These are phyloP conservation scores for Alces alces DNA, from an alignment of 2,113 vertebrate genomes.

Conservation along the genomic window DNA sequence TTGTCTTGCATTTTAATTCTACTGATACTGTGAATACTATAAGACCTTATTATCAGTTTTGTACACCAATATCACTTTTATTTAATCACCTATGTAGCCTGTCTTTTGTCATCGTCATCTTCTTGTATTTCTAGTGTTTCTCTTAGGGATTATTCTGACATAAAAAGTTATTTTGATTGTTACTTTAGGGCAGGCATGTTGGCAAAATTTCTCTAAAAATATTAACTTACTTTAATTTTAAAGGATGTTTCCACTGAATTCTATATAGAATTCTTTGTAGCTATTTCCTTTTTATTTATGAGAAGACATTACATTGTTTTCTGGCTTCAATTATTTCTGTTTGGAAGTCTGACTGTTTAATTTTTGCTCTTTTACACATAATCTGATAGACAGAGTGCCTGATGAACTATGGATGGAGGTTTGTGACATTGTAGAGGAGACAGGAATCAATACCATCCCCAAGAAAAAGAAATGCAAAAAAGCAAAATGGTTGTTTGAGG, in stretches of 20 bases:
- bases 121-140: neutral
- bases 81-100: neutral
- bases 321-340: slow-evolving; percentile 16
- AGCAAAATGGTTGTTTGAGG: neutral
- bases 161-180: neutral
- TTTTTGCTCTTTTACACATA: neutral
- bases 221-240: neutral
- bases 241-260: neutral
- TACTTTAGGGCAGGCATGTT: neutral
- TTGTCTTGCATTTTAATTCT: neutral
- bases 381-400: neutral
- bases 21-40: neutral
- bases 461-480: neutral
- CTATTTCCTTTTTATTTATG: neutral
- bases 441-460: neutral
- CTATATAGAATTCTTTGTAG: neutral
- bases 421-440: neutral
- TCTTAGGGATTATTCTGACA: neutral
- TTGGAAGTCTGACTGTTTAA: slow-evolving; percentile 21
- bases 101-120: neutral
- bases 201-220: neutral
- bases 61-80: neutral
- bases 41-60: neutral
- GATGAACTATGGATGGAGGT: neutral
- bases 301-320: neutral